These are phyloP conservation scores for Lasius fuliginosus DNA, from an alignment of 2,888 invertebrate species.

Conservation along the genomic window DNA sequence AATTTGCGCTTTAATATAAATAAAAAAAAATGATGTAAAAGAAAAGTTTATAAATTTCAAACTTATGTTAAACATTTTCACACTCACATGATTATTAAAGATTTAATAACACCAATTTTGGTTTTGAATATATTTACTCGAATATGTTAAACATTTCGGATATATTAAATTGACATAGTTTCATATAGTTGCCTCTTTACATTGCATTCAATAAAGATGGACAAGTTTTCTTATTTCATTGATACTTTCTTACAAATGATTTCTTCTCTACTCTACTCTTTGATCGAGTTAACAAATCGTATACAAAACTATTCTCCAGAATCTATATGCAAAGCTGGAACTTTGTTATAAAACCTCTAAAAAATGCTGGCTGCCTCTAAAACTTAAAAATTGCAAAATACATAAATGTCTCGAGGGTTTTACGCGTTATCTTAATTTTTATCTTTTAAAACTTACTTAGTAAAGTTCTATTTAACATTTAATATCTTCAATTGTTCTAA, in stretches of 20 bases:
- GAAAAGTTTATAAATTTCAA: background rate
- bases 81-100: background rate
- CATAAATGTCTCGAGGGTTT: background rate
- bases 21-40: background rate
- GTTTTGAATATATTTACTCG: slow-evolving; percentile 31
- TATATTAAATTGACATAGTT: slow-evolving; percentile 53
- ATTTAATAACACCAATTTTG: slow-evolving; percentile 20
- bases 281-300: slow-evolving; percentile 4
- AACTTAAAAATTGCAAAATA: slow-evolving; percentile 23
- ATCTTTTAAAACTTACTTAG: slow-evolving; percentile 16
- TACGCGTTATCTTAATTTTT: slow-evolving; percentile 20
- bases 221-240: slow-evolving; percentile 25
- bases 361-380: slow-evolving; percentile 5
- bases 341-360: slow-evolving; percentile 9
- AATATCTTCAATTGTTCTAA: slow-evolving; percentile 18
- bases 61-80: background rate
- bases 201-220: slow-evolving; percentile 42
- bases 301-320: background rate
- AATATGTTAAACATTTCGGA: slow-evolving; percentile 19
- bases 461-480: slow-evolving; percentile 23
- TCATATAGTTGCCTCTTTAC: slow-evolving; percentile 31
- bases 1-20: slow-evolving; percentile 5
- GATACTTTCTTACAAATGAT: slow-evolving; percentile 29
- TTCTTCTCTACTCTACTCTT: background rate
- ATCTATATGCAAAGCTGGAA: background rate